Base-by-base conservation (phyloP, 2,888 invertebrate species). In the Griposia aprilina region DNA sequence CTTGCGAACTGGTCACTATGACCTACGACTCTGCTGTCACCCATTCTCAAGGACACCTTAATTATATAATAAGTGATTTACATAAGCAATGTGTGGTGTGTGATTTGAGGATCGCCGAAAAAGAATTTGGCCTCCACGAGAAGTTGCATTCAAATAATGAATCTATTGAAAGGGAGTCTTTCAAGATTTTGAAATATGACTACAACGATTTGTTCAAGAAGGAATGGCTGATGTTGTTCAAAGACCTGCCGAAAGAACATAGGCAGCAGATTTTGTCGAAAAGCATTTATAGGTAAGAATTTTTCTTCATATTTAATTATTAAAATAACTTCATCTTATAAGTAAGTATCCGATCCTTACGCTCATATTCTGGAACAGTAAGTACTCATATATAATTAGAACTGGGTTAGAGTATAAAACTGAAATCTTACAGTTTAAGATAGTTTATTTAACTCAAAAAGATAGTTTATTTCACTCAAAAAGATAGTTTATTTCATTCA, bases 11-110 rank as follows among this genome's bases (percentile, higher is more conserved):
- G 0, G 86, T 92, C 0, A 91, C 91, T 0, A 92, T 94, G 63
- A 83, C 87, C 0, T 95, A 96, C 60, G 94, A 95, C 41, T 85
- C 89, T 0, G 92, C 92, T 0, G 92, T 95, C 0, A 93, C 92
- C 1, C 95, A 95, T 67, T 89, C 92, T 4, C 95, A 95, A 55
- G 87, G 89, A 0, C 95, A 95, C 70, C 87, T 91, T 0, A 90
- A 88, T 15, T 83, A 90, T 11, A 79, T 84, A 68, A 23, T 87
- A 80, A 50, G 81, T 81, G 10, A 87, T 87, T 0, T 84, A 52
- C 66, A 68, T 0, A 90, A 90, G 8, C 85, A 82, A 13, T 95
- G 95, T 65, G 78, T 88, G 0, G 85, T 90, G 0, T 96, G 95
- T 72, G 84, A 91, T 4, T 73, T 95, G 1, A 87, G 90, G 6